Percentiles rank a stretch among this genome's conserved stretches.
Conservation (phyloP, 1,140 invertebrate species). For the Ooceraea biroi region DNA sequence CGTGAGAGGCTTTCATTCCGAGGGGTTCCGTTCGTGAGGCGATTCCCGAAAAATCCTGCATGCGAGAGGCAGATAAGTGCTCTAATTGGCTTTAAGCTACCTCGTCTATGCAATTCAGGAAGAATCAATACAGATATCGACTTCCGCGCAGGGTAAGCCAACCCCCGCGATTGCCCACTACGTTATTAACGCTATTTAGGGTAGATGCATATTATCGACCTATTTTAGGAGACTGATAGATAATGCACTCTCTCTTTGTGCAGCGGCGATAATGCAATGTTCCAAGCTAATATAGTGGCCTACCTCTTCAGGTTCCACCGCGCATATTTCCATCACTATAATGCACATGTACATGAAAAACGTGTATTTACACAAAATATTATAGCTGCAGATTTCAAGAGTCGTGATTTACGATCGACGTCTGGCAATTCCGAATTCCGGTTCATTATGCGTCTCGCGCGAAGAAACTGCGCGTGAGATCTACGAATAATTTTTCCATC, state of each 20-base stretch:
- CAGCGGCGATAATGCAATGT: background rate
- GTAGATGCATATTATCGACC: slow-evolving; percentile 35
- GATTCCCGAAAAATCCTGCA: background rate
- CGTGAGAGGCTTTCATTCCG: background rate
- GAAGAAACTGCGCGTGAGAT: background rate
- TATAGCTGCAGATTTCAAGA: too few relatives aligned
- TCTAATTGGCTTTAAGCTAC: background rate
- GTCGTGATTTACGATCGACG: too few relatives aligned
- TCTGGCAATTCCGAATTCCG: too few relatives aligned
- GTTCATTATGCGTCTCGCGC: too few relatives aligned
- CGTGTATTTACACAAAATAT: too few relatives aligned
- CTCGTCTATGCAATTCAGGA: slow-evolving; percentile 1
- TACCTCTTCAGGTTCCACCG: background rate
- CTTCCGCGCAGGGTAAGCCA: background rate
- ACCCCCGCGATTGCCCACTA: background rate
- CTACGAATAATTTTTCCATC: background rate
- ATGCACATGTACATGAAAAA: too few relatives aligned
- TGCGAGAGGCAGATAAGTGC: background rate
- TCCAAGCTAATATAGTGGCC: too few relatives aligned
- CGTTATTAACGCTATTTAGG: slow-evolving; percentile 4
- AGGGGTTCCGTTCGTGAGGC: too few relatives aligned
- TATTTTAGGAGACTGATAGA: background rate
- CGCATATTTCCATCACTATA: too few relatives aligned
- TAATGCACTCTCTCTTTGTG: background rate
- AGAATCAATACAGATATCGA: slow-evolving; percentile 36